These are phyloP conservation scores for Peromyscus eremicus DNA, from an alignment of 2,797 vertebrate species.

Conservation along the genomic window DNA sequence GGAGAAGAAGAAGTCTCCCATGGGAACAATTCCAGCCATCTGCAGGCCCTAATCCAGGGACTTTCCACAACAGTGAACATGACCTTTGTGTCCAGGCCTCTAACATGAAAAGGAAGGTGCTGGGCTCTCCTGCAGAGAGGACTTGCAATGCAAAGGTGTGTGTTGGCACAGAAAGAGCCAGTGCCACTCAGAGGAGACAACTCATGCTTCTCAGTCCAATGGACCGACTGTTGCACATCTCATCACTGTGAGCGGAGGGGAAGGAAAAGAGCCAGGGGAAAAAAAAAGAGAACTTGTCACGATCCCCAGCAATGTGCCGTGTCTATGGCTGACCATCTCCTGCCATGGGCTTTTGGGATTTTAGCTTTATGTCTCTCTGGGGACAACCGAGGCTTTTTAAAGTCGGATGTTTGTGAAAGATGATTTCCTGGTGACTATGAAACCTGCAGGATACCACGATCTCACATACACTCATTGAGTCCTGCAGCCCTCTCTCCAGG, in stretches of 20 bases:
- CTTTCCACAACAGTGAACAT: not conserved
- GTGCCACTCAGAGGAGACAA: rapidly evolving
- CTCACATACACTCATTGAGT: not conserved
- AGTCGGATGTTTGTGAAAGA: constrained; percentile 57
- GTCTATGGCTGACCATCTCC: not conserved
- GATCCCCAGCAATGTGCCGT: not conserved
- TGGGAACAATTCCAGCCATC: constrained; percentile 35
- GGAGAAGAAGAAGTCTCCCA: not conserved
- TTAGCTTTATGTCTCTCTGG: constrained; percentile 64
- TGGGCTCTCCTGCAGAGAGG: not conserved
- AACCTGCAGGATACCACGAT: not conserved
- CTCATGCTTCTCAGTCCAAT: rapidly evolving
- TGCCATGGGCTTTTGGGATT: constrained; percentile 58
- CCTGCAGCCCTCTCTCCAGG: not conserved
- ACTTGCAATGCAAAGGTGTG: not conserved
- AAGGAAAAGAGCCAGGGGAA: too few species aligned
- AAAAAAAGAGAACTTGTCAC: not conserved
- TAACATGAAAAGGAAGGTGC: not conserved
- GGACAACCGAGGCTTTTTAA: constrained; percentile 52
- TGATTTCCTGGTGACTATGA: constrained; percentile 62
- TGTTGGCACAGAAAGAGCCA: not conserved
- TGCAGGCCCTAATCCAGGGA: constrained; percentile 36
- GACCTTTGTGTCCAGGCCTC: not conserved
- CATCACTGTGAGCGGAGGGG: not conserved
- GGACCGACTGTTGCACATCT: not conserved